phyloP scores from a whole-genome alignment of 1,140 invertebrate species.

The Heliconius eleuchia region DNA sequence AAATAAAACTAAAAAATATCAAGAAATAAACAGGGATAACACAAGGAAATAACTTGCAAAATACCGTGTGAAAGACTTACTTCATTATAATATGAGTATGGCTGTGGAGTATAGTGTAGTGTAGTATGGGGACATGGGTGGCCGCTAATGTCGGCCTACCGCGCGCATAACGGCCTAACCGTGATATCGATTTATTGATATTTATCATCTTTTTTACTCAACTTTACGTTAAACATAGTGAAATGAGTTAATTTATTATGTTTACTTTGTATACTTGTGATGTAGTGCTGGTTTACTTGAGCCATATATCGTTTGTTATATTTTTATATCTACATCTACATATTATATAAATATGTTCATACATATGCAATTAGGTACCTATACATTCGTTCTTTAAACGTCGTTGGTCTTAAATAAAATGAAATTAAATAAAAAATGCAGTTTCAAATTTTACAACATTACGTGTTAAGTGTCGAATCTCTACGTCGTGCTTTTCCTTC shows the following conservation, averaged over 20 bases:
- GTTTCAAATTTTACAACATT: no score
- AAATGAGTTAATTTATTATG: conserved; percentile 14
- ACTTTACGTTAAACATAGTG: conserved; percentile 11
- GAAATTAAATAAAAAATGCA: no score
- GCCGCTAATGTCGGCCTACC: conserved; percentile 7
- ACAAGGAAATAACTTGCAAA: conserved; percentile 1
- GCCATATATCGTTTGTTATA: not conserved
- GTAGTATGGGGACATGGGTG: conserved; percentile 6
- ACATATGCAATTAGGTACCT: no score
- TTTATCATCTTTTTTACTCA: conserved; percentile 11
- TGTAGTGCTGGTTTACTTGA: not conserved
- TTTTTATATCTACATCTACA: not conserved
- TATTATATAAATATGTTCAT: no score
- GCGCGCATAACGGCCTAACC: conserved; percentile 13
- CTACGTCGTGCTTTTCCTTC: no score
- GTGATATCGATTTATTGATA: conserved; percentile 12
- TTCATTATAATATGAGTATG: not conserved
- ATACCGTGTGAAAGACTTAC: conserved; percentile 8
- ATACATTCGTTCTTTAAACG: no score
- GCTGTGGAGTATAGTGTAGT: not conserved
- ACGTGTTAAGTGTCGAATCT: no score
- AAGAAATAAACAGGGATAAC: not conserved
- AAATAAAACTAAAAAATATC: not conserved
- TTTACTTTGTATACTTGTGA: not conserved
- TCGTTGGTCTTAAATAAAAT: no score